Evolutionary conservation across 2,113 vertebrate genomes (phyloP).

Genomic region (Alethe diademata): DNA sequence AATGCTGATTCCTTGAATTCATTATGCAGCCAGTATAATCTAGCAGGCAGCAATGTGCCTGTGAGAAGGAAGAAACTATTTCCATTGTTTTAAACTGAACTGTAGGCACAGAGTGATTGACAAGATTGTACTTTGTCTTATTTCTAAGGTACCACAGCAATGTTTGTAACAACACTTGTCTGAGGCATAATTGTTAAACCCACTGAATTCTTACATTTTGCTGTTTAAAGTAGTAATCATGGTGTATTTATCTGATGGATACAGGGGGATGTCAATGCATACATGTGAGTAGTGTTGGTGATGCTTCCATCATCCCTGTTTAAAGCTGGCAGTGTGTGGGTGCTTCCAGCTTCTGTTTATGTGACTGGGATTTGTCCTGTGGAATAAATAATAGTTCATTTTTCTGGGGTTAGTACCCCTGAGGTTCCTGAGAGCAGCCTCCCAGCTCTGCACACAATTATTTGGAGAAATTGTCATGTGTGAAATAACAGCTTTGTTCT

Average conservation of each 20-base stretch:
- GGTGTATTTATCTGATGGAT: not conserved
- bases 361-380: not conserved
- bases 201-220: not conserved
- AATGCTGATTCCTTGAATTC: conserved; percentile 75
- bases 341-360: not conserved
- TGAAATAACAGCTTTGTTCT: not conserved
- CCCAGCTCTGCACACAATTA: not conserved
- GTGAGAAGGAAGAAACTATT: conserved; percentile 37
- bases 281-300: rapidly evolving
- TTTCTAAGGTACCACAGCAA: not conserved
- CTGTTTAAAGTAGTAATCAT: not conserved
- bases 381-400: not conserved
- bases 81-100: not conserved
- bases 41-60: conserved; percentile 43
- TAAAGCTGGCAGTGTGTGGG: not conserved
- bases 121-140: not conserved
- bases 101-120: not conserved
- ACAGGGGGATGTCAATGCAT: not conserved
- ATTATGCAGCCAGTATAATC: conserved; percentile 66
- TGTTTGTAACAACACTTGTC: not conserved
- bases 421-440: not conserved
- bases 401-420: not conserved
- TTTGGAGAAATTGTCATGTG: not conserved
- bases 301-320: not conserved
- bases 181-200: not conserved